Conservation (phyloP, 2,113 vertebrate genomes). For the Varanus salvator region DNA sequence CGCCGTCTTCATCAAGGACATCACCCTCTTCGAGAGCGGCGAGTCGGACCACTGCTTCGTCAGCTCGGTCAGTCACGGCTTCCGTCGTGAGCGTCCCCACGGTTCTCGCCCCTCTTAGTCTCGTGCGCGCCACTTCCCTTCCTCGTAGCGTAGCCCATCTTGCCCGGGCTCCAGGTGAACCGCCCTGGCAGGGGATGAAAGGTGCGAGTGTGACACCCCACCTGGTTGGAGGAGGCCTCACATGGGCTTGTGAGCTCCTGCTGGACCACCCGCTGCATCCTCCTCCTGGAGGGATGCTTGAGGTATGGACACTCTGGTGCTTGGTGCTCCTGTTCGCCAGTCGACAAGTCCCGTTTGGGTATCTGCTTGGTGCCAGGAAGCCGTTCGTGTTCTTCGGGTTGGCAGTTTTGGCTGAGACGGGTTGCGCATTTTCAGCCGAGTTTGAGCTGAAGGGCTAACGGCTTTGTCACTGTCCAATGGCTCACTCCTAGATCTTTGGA, state of each 20-base stretch:
- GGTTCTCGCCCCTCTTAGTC: not conserved
- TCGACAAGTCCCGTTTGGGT: not conserved
- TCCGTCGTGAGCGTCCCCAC: rapidly evolving
- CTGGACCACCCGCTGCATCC: not conserved
- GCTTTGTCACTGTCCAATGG: not conserved
- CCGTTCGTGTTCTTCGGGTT: not conserved
- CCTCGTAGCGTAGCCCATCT: not conserved
- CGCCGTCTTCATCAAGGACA: slow-evolving; percentile 91
- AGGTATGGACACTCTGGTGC: not conserved
- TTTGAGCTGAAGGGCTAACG: not conserved
- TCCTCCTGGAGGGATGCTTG: not conserved
- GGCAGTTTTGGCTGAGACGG: too few species aligned
- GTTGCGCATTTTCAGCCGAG: not conserved
- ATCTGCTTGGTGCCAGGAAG: not conserved
- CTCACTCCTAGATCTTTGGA: too few species aligned
- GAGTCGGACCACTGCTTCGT: slow-evolving; percentile 86
- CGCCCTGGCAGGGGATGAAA: too few species aligned
- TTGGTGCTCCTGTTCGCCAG: not conserved
- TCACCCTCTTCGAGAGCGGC: slow-evolving; percentile 85
- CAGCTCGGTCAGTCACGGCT: slow-evolving; percentile 82
- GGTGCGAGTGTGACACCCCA: too few species aligned
- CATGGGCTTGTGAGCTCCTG: not conserved
- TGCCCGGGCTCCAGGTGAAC: too few species aligned
- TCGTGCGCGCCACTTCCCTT: rapidly evolving
- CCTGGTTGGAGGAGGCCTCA: not conserved